phyloP scores from a whole-genome alignment of 2,797 vertebrate species.

The Mormyrops attenuatus region DNA sequence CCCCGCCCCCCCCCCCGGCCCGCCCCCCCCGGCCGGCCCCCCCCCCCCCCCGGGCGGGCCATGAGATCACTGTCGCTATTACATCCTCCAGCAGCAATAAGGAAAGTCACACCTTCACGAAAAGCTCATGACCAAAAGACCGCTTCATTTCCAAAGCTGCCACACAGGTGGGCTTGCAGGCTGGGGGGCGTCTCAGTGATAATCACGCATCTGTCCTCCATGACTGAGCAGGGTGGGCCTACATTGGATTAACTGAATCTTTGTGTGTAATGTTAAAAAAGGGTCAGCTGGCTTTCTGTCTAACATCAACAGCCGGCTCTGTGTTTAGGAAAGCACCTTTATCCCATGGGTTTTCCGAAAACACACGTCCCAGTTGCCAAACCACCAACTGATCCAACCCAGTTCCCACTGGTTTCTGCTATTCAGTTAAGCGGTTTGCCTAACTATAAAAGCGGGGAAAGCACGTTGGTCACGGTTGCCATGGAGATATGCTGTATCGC shows the following conservation, averaged over 20 bases:
- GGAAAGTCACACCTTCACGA: slow-evolving; percentile 8
- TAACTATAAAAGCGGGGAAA: neutral
- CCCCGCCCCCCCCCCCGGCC: no score
- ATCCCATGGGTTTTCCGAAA: neutral
- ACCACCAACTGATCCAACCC: neutral
- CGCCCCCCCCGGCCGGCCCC: no score
- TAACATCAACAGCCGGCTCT: neutral
- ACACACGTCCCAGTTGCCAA: neutral
- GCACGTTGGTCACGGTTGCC: neutral
- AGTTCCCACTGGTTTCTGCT: neutral
- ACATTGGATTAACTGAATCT: neutral
- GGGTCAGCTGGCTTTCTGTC: neutral
- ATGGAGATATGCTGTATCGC: neutral
- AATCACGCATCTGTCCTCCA: neutral
- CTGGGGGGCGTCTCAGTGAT: neutral
- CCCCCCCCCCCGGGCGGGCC: neutral
- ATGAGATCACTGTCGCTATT: slow-evolving; percentile 60
- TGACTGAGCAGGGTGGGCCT: neutral
- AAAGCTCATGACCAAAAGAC: neutral
- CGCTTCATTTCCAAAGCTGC: neutral
- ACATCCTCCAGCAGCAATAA: slow-evolving; percentile 46
- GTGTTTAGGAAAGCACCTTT: neutral
- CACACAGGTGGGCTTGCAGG: neutral
- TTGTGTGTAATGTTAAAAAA: neutral
- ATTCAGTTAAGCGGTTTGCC: neutral